Conservation (phyloP, 2,797 vertebrate genomes). For the Paguma larvata region DNA sequence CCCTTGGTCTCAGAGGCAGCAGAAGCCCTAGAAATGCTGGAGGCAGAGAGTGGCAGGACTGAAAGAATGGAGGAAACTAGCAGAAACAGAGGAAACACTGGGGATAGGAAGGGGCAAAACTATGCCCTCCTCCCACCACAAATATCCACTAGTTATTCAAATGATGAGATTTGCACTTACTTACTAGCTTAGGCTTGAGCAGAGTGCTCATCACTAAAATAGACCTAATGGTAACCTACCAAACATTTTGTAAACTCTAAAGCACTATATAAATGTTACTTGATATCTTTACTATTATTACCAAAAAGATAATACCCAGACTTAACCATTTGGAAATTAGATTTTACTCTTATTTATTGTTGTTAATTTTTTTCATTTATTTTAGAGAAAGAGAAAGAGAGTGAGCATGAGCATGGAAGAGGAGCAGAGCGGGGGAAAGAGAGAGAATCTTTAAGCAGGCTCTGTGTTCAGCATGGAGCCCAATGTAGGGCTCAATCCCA, state of each 20-base stretch:
- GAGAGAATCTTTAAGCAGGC: too few species aligned
- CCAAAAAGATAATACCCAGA: not conserved
- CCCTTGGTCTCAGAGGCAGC: not conserved
- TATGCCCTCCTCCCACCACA: not conserved
- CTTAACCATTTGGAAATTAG: slow-evolving; percentile 30
- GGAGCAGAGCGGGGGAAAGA: too few species aligned
- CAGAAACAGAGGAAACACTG: not conserved
- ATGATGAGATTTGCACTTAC: not conserved
- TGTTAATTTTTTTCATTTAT: slow-evolving; percentile 44
- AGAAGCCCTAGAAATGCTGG: not conserved
- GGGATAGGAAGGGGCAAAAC: not conserved
- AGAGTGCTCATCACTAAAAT: not conserved
- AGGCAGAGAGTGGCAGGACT: not conserved
- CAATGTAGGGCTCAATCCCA: too few species aligned
- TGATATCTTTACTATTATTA: slow-evolving; percentile 40
- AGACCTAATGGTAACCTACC: not conserved
- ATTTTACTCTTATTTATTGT: slow-evolving; percentile 53
- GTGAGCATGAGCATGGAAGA: too few species aligned
- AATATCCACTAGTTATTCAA: not conserved
- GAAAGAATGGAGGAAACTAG: not conserved
- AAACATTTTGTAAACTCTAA: slow-evolving; percentile 37
- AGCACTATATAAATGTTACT: not conserved
- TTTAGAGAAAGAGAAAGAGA: too few species aligned
- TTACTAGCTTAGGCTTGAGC: not conserved
- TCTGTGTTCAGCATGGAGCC: too few species aligned